Conservation (phyloP, 2,888 invertebrate genomes). For the Dasysyrphus tricinctus region DNA sequence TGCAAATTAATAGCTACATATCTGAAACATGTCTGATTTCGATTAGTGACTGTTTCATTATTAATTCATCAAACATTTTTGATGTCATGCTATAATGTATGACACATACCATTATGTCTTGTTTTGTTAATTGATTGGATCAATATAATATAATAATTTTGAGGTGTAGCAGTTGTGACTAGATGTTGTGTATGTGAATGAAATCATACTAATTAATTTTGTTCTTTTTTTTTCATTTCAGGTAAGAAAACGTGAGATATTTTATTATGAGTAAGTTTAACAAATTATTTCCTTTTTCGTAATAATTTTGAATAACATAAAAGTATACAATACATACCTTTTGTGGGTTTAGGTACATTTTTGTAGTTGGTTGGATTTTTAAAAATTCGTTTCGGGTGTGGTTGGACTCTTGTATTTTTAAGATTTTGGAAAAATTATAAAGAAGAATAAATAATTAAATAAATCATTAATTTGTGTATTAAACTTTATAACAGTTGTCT, state of each 20-base stretch:
- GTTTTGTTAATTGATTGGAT: conserved; percentile 54
- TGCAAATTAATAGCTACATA: background rate
- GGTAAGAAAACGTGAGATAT: background rate
- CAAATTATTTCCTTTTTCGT: no score
- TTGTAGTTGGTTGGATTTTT: no score
- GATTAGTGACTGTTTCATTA: conserved; percentile 41
- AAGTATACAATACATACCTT: no score
- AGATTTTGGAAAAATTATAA: no score
- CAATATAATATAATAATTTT: conserved; percentile 8
- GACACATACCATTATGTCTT: conserved; percentile 33
- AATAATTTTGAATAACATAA: no score
- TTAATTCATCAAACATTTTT: conserved; percentile 58
- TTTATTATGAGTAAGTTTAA: conserved; percentile 9
- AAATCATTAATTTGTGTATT: no score
- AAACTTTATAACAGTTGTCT: no score
- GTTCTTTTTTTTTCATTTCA: conserved; percentile 4
- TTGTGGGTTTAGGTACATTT: no score
- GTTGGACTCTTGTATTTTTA: no score
- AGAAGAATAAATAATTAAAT: no score
- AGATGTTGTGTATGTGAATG: conserved; percentile 13
- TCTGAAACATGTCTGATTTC: conserved; percentile 10
- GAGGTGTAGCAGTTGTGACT: conserved; percentile 15
- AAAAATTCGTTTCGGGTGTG: no score
- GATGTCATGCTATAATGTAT: conserved; percentile 45
- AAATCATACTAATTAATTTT: conserved; percentile 31